phyloP scores from a whole-genome alignment of 2,113 vertebrate genomes.

The Symphodus melops region DNA sequence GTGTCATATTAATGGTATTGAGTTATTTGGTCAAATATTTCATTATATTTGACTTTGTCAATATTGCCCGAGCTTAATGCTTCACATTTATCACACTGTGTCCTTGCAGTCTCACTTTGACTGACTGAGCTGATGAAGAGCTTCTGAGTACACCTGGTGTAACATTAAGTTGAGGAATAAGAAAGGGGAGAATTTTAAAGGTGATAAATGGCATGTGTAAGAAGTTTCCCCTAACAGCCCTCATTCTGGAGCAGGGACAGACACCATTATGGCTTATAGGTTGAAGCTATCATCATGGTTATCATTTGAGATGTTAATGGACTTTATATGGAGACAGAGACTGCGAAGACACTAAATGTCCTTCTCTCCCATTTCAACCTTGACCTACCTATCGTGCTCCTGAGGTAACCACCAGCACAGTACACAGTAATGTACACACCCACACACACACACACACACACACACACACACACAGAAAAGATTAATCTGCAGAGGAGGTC shows the following conservation, averaged over 20 bases:
- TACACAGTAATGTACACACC: slow-evolving; percentile 3
- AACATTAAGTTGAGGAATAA: slow-evolving; percentile 32
- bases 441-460: slow-evolving; percentile 22
- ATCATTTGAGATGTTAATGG: slow-evolving; percentile 46
- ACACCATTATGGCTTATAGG: slow-evolving; percentile 22
- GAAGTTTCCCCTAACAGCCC: slow-evolving; percentile 24
- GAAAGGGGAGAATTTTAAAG: slow-evolving; percentile 8
- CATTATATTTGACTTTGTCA: slow-evolving; percentile 53
- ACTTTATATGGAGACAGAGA: slow-evolving; percentile 36
- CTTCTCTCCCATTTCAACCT: slow-evolving; percentile 56
- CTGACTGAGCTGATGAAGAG: slow-evolving; percentile 17
- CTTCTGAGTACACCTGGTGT: slow-evolving; percentile 19
- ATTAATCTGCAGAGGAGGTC: slow-evolving; percentile 57
- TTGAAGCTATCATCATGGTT: slow-evolving; percentile 21
- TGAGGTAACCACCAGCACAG: slow-evolving; percentile 26
- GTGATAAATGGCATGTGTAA: slow-evolving; percentile 24
- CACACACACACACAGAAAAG: slow-evolving; percentile 26
- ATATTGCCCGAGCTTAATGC: slow-evolving; percentile 6
- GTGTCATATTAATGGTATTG: neutral
- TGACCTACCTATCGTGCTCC: slow-evolving; percentile 56
- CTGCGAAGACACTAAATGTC: slow-evolving; percentile 43
- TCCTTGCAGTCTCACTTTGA: slow-evolving; percentile 30
- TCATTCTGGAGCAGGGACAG: neutral
- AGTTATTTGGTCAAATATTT: slow-evolving; percentile 31
- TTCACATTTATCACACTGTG: slow-evolving; percentile 17